Conservation (phyloP, 2,888 invertebrate genomes). For the Cantharis rufa region DNA sequence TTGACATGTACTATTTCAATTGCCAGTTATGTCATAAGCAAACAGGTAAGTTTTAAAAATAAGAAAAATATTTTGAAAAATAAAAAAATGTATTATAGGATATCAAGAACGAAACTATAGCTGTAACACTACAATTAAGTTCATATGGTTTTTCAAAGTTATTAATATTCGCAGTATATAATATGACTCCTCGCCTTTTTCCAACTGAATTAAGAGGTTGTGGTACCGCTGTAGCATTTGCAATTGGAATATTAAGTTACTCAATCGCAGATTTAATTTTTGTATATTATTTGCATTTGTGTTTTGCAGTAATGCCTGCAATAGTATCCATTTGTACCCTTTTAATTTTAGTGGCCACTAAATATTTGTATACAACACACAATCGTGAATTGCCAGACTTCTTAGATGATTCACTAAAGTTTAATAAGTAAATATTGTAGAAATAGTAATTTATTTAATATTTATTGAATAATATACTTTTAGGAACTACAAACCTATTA, state of each 20-base stretch:
- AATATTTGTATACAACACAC: background rate
- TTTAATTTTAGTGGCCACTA: background rate
- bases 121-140: background rate
- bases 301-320: background rate
- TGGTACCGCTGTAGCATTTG: background rate
- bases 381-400: constrained; percentile 12
- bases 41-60: background rate
- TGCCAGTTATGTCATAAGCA: background rate
- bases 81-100: too few species aligned
- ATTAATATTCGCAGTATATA: background rate
- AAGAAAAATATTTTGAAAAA: too few species aligned
- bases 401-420: constrained; percentile 3
- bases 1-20: background rate
- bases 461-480: background rate
- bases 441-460: background rate
- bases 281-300: background rate
- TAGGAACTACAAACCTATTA: constrained; percentile 5
- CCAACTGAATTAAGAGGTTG: constrained; percentile 4
- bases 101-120: background rate
- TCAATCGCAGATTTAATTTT: background rate
- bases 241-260: background rate
- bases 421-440: background rate
- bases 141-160: background rate
- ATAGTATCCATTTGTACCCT: background rate
- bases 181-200: constrained; percentile 43